Conservation (phyloP, 2,113 vertebrate genomes). For the Brevimyrus niger region DNA sequence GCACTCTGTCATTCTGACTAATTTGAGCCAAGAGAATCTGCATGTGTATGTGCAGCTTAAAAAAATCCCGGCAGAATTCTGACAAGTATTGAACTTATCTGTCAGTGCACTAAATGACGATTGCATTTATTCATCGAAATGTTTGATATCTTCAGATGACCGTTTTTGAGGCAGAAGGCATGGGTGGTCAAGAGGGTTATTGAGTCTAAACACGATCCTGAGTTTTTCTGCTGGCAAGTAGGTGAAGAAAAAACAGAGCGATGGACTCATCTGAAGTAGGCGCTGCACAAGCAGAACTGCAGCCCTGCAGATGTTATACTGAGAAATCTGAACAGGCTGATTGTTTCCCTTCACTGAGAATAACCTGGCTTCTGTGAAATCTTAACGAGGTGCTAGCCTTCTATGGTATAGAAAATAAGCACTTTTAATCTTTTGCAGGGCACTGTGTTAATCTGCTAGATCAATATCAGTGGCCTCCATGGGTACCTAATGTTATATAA, state of each 20-base stretch:
- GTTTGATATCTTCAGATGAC: neutral
- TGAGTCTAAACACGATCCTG: neutral
- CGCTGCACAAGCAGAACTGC: neutral
- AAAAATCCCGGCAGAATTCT: neutral
- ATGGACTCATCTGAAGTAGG: neutral
- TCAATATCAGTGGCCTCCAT: neutral
- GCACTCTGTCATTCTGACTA: neutral
- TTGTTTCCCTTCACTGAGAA: neutral
- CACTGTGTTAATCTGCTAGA: neutral
- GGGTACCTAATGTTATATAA: neutral
- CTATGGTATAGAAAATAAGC: constrained; percentile 12
- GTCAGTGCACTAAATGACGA: neutral
- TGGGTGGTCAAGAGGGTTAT: neutral
- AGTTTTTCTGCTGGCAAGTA: neutral
- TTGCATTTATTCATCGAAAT: neutral
- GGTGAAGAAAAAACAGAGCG: neutral
- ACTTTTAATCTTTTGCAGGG: neutral
- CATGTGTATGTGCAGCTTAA: neutral
- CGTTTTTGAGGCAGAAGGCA: neutral
- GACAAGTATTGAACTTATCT: neutral
- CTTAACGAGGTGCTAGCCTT: neutral
- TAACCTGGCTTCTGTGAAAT: neutral
- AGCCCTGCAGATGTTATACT: neutral
- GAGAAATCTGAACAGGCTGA: neutral
- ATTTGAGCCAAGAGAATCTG: neutral